Conservation (phyloP, 2,797 vertebrate genomes). For the Phrynocephalus forsythii region DNA sequence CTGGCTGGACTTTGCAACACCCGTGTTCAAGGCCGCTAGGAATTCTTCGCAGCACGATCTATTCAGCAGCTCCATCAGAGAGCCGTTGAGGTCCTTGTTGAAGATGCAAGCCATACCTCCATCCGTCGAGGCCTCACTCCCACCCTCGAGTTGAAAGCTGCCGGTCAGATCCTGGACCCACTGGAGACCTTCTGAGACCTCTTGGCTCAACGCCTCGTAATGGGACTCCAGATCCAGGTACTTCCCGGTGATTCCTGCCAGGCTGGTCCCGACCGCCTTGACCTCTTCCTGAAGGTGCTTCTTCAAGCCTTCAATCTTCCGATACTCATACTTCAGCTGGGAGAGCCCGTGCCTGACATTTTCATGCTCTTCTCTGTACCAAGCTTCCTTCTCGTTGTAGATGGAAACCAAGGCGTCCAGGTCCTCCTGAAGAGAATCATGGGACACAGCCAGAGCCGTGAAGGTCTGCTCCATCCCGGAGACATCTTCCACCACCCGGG, state of each 20-base stretch:
- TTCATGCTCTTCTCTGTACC: slow-evolving; percentile 89
- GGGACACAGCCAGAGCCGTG: slow-evolving; percentile 73
- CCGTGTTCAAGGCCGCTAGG: slow-evolving; percentile 74
- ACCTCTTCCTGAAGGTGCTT: slow-evolving; percentile 84
- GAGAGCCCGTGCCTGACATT: slow-evolving; percentile 83
- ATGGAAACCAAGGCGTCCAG: slow-evolving; percentile 86
- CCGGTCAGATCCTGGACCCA: slow-evolving; percentile 86
- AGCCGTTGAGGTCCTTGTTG: slow-evolving; percentile 77
- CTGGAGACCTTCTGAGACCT: slow-evolving; percentile 84
- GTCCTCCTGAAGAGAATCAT: slow-evolving; percentile 82
- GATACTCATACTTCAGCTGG: slow-evolving; percentile 85
- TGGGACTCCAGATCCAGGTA: slow-evolving; percentile 81
- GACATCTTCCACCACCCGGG: slow-evolving; percentile 84
- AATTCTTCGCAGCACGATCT: slow-evolving; percentile 78
- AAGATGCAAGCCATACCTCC: slow-evolving; percentile 72
- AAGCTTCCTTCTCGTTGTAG: slow-evolving; percentile 89
- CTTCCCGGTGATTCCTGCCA: slow-evolving; percentile 76
- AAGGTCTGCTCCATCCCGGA: slow-evolving; percentile 75
- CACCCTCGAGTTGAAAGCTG: slow-evolving; percentile 76
- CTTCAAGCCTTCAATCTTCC: slow-evolving; percentile 83
- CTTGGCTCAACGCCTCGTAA: slow-evolving; percentile 82
- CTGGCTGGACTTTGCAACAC: slow-evolving; percentile 71
- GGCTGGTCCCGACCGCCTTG: slow-evolving; percentile 70
- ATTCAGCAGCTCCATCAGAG: slow-evolving; percentile 81
- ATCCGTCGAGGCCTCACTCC: slow-evolving; percentile 43